Evolutionary conservation across 2,113 vertebrate genomes (phyloP), one percentile per base, ranked within the genome.

Genomic region (Neodontobutis hainanensis): DNA sequence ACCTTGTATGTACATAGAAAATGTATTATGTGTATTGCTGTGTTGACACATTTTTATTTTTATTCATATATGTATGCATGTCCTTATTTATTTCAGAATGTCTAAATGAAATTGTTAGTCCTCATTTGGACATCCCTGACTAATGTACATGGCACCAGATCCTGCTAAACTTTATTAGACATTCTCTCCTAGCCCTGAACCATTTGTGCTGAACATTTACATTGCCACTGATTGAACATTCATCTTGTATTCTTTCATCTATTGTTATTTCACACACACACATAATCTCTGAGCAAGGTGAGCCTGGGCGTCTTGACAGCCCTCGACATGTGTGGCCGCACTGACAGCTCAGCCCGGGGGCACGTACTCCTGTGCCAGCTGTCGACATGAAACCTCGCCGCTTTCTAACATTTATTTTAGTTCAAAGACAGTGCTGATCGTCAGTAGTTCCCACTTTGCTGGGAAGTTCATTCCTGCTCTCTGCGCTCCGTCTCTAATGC

Each of bases 371-470:
- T 68, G 49, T 71, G 73, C 70, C 77, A 78, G 75, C 72, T 75
- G 68, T 67, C 76, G 61, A 68, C 63, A 73, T 64, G 70, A 84
- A 75, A 85, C 77, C 44, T 67, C 68, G 71, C 63, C 50, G 50
- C 45, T 77, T 80, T 70, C 40, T 63, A 69, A 36, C 59, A 36
- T 80, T 74, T 66, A 38, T 57, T 72, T 68, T 40, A 67, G 50
- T 42, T 62, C 57, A 49, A 60, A 77, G 57, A 56, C 66, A 60
- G 69, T 48, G 76, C n/a, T 75, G 73, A 78, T 78, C 38, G 60
- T 12, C 65, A 52, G 48, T 61, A 52, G 56, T 52, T 44, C 47
- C 52, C 34, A 9, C 49, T 62, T 68, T 68, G 71, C 68, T 45
- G 0, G 11, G 79, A 82, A 44, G 67, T 82, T 70, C 9, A 55